Conservation (phyloP, 2,113 vertebrate species). For the Neoarius graeffei region DNA sequence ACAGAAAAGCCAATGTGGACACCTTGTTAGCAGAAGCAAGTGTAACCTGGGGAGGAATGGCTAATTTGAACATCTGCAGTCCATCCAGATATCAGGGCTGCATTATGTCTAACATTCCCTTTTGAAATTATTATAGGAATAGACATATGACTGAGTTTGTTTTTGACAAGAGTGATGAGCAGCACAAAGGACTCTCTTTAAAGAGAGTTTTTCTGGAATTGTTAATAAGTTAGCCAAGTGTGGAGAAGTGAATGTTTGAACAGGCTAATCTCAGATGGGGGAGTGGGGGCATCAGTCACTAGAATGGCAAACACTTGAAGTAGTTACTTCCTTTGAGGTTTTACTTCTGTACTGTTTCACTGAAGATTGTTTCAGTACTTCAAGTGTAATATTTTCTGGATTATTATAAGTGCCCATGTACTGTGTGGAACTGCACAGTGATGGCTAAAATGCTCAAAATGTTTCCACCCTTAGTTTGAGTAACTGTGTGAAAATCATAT, state of each 20-base stretch:
- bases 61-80: slow-evolving; percentile 44
- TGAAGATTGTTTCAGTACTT: neutral
- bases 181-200: neutral
- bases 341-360: neutral
- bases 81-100: slow-evolving; percentile 11
- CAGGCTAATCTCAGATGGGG: neutral
- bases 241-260: neutral
- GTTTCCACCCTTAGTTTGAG: neutral
- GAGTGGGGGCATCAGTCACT: neutral
- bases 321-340: neutral
- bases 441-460: neutral
- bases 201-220: neutral
- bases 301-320: neutral
- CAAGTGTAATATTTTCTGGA: neutral
- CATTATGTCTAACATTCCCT: slow-evolving; percentile 19
- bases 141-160: slow-evolving; percentile 18
- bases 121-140: slow-evolving; percentile 35
- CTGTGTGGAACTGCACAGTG: neutral
- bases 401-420: neutral
- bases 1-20: slow-evolving; percentile 27
- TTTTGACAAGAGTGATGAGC: slow-evolving; percentile 25
- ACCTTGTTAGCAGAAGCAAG: slow-evolving; percentile 37
- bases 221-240: neutral
- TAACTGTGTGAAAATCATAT: neutral
- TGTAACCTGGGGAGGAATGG: slow-evolving; percentile 47